These are phyloP conservation scores for Sus cebifrons DNA, from an alignment of 2,797 vertebrate genomes.

Conservation along the genomic window DNA sequence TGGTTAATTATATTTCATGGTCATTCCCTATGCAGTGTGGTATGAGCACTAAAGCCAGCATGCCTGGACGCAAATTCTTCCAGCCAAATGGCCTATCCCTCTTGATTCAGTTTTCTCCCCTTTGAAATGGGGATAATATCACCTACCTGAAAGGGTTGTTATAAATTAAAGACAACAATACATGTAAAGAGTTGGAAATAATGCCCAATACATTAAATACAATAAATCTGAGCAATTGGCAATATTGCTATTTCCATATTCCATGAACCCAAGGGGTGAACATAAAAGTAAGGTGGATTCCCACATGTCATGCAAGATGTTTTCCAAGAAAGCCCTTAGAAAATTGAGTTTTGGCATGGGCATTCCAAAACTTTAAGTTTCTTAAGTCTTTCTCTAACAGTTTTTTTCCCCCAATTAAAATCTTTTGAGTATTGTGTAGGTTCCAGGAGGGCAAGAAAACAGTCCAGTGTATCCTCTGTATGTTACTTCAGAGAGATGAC, in stretches of 20 bases:
- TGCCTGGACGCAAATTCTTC: background rate
- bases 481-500: background rate
- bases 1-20: background rate
- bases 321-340: background rate
- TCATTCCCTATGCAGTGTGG: background rate
- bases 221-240: background rate
- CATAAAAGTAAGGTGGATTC: background rate
- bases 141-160: background rate
- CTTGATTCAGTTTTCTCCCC: background rate
- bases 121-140: background rate
- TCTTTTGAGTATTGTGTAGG: background rate
- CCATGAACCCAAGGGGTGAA: background rate
- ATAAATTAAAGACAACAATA: background rate
- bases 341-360: background rate
- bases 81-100: background rate
- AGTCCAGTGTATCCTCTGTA: background rate
- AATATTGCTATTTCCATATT: background rate
- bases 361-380: background rate
- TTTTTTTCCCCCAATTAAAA: background rate
- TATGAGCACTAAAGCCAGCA: background rate
- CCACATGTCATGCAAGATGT: background rate
- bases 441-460: background rate
- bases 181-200: background rate
- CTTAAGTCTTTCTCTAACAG: background rate
- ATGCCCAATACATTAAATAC: background rate